Evolutionary conservation across 1,140 invertebrate genomes (phyloP), one percentile per base, ranked within the genome.

Genomic region (Drosophila orena): DNA sequence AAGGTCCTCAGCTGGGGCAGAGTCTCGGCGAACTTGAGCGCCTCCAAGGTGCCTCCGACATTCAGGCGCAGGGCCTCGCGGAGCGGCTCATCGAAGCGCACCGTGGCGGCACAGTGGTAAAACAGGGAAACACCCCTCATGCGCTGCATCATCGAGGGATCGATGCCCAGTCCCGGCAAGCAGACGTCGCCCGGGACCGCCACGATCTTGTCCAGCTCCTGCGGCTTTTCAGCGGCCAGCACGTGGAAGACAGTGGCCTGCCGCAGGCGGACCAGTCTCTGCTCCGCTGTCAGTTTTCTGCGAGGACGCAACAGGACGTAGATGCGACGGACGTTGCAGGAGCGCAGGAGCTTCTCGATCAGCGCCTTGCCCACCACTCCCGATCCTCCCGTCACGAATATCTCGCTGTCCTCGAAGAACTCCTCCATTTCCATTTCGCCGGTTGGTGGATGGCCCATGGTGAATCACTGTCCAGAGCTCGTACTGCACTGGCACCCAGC

Each of bases 31-130:
- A 97, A 92, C 24, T 94, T 93, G 10, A 96, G 92, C 1, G 96
- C 66, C 64, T 95, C 94, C 46, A 94, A 93, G 0, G 96, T 96
- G 1, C 95, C 96, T 44, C 94, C 91, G 0, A 95, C 93, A 72
- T 97, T 97, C 34, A 95, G 91, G 1, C 94, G 93, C 2, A 95
- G 92, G 0, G 96, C 95, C 27, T 93, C 86, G 81, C 95, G 95
- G 1, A 99, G 90, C 0, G 95, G 93, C 90, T 98, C 98, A 81
- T 97, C 96, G 56, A 92, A 92, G 0, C 90, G 79, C 5, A 99
- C 96, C 38, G 97, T 99, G 0, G 98, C 98, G 1, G 98, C 98
- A 2, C 96, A 96, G 91, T 99, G 98, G 91, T 98, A 98, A 2
- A 99, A 95, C 14, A 99, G 93, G 3, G 96, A 95, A 0, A 98